Percentiles rank a stretch among this genome's conserved stretches.
These are phyloP conservation scores for Bombycilla garrulus DNA, from an alignment of 2,113 vertebrate species.

Conservation along the genomic window DNA sequence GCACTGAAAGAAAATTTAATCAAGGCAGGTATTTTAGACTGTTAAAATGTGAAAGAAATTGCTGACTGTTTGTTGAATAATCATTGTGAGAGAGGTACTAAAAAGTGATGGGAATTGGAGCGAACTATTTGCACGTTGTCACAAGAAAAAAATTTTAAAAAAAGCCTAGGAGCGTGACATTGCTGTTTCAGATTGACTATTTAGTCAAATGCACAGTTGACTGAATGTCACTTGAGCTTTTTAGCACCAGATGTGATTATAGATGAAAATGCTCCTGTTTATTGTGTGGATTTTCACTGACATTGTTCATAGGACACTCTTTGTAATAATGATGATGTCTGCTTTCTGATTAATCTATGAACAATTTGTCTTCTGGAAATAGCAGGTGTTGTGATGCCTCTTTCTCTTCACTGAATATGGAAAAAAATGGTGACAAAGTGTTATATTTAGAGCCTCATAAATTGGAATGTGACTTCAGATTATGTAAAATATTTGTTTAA, in stretches of 20 bases:
- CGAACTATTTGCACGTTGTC: background rate
- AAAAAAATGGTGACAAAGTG: background rate
- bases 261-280: background rate
- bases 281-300: background rate
- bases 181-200: background rate
- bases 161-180: background rate
- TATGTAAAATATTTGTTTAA: background rate
- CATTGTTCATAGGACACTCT: background rate
- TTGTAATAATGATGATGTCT: background rate
- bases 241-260: background rate
- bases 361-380: background rate
- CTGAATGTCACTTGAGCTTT: background rate
- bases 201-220: background rate
- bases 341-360: background rate
- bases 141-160: background rate
- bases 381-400: background rate
- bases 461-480: background rate
- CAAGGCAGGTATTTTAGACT: background rate
- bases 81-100: background rate
- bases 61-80: background rate
- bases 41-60: background rate
- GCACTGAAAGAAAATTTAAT: background rate
- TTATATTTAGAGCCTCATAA: background rate
- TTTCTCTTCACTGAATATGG: background rate
- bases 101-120: background rate